phyloP scores from a whole-genome alignment of 2,797 vertebrate species.

The Amphiprion clarkii region DNA sequence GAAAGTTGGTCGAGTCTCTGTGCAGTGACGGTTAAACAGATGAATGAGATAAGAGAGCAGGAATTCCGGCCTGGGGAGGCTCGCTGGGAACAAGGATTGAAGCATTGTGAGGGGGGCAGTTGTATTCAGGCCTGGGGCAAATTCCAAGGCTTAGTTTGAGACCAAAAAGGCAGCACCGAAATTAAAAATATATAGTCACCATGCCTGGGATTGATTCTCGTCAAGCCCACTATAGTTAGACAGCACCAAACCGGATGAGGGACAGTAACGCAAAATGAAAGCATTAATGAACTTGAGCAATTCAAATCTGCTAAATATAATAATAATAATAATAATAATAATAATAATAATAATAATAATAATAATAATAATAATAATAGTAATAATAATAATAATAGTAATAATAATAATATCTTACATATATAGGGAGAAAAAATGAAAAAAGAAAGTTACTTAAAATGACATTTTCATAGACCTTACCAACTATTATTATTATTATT shows the following conservation, averaged over 20 bases:
- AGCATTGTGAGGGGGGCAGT: too few species aligned
- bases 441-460: too few species aligned
- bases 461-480: too few species aligned
- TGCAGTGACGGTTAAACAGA: conserved; percentile 70
- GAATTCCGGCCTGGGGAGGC: conserved; percentile 70
- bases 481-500: too few species aligned
- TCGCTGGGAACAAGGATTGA: conserved; percentile 8
- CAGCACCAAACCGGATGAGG: conserved; percentile 6
- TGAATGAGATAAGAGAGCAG: conserved; percentile 82
- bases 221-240: not conserved
- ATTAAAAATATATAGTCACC: not conserved
- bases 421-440: too few species aligned
- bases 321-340: too few species aligned
- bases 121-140: not conserved
- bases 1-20: conserved; percentile 56
- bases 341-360: too few species aligned
- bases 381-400: too few species aligned
- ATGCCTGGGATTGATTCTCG: not conserved
- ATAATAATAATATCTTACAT: too few species aligned
- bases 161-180: not conserved
- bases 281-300: not conserved
- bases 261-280: conserved; percentile 38
- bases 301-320: not conserved
- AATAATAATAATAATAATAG: too few species aligned
- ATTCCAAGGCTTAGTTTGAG: not conserved